Base-by-base conservation (phyloP, 2,113 vertebrate genomes). In the Helogale parvula region DNA sequence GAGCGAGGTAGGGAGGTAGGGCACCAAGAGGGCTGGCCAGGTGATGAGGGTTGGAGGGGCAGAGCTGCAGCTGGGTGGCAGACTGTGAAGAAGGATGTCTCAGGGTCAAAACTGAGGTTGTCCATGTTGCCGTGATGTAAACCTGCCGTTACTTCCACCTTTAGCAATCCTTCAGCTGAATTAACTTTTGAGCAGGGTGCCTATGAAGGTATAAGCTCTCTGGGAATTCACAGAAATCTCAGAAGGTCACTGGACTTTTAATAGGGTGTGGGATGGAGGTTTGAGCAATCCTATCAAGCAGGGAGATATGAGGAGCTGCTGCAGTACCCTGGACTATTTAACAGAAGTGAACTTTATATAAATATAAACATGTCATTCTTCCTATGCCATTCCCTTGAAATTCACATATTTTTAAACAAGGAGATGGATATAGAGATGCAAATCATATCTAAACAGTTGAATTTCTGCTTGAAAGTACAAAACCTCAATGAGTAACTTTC, bases 391-490 rank as follows among this genome's bases (percentile, higher is more conserved):
- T 85, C 38, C 57, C 29, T 93, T 47, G 63, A 71, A 52, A 77
- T 96, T 90, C 90, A 97, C 88, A 92, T 65, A 93, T 81, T 96
- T 97, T 83, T 65, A 96, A 98, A 6, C 84, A 97, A 90, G 88
- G 72, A 93, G 84, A 45, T 82, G 52, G 21, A 33, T 11, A 89
- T 14, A 88, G 85, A 98, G 97, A 96, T 77, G 96, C 96, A 96
- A 93, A 93, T 80, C 15, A 41, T 95, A 96, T 95, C 94, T 72
- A 98, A 96, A 74, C 50, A 97, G 90, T 72, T 68, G 63, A 94
- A 92, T 66, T 13, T 97, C 85, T 63, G 87, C 71, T 90, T 98
- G 98, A 97, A 98, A 97, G 79, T 98, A 98, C 95, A 98, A 98
- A 95, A 88, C 33, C 14, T 85, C 69, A 90, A 68, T 97, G 25